Base-by-base conservation (phyloP, 2,797 vertebrate genomes). In the Numenius phaeopus region DNA sequence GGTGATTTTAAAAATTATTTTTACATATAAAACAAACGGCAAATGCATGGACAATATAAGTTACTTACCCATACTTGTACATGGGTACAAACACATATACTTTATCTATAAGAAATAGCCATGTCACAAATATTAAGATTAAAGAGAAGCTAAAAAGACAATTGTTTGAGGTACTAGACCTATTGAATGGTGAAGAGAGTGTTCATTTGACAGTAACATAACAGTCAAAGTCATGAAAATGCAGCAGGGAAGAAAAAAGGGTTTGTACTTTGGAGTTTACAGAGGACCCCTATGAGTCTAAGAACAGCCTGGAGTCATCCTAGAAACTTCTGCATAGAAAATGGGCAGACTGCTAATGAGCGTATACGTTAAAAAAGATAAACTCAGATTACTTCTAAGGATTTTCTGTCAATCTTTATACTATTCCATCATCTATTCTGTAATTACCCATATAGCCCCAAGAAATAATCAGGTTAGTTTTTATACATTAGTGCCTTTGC, bases 291-390 rank as follows among this genome's bases (percentile, higher is more conserved):
- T 65, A 13, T 65, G 50, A 70, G 32, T 54, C 34, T 58, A 42
- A 66, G 46, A 85, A 80, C 29, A 91, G 67, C 75, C 76, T 85
- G 71, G 11, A 83, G 95, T 58, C 34, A 85, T 70, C 49, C 27
- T 69, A 69, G 67, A 58, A 86, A 72, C 6, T 72, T 89, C 42
- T 61, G 37, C 39, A 73, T 73, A 49, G 80, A 87, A 95, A 83
- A 58, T 54, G 9, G 44, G 44, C 39, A 72, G 65, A 44, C 40
- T 91, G 27, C 18, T 91, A 94, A 91, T 73, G 58, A 80, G n/a
- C 50, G 83, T 54, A 83, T 85, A 62, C 55, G 83, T 94, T 93
- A 83, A 76, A 67, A 93, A 90, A 90, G 70, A 52, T 65, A 79
- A 83, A 78, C 5, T 50, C 29, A 81, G 21, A 81, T 75, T 90